Percentiles rank a stretch among this genome's conserved stretches.
These are phyloP conservation scores for Brachionus sp. DNA, from an alignment of 1,140 invertebrate species.

Conservation along the genomic window DNA sequence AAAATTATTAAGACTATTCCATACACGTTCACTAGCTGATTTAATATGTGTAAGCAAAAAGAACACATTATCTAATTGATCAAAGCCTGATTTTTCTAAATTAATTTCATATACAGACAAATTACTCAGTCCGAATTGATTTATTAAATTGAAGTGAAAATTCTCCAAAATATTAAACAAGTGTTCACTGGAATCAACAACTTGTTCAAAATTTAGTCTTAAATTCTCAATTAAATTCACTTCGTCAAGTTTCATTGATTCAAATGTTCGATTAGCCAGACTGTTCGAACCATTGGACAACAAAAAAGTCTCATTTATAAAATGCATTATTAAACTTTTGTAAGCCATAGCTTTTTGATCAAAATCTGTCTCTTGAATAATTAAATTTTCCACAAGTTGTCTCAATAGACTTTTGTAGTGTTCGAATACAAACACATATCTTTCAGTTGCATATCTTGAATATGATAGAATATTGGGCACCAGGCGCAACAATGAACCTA, in stretches of 20 bases:
- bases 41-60: background rate
- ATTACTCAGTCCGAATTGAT: background rate
- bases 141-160: background rate
- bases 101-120: background rate
- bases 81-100: background rate
- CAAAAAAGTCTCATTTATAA: background rate
- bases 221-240: background rate
- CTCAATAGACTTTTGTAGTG: conserved; percentile 1
- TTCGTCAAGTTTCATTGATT: background rate
- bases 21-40: background rate
- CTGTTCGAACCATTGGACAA: background rate
- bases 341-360: background rate
- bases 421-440: conserved; percentile 5
- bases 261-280: background rate
- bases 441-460: background rate
- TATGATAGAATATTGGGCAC: conserved; percentile 26
- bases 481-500: background rate
- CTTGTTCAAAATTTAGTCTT: background rate
- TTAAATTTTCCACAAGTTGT: background rate
- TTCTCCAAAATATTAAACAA: background rate
- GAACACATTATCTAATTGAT: background rate
- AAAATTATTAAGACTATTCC: background rate
- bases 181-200: background rate
- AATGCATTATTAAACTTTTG: background rate
- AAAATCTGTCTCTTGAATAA: background rate